Base-by-base conservation (phyloP, 2,888 invertebrate species). In the Lottia gigantea region DNA sequence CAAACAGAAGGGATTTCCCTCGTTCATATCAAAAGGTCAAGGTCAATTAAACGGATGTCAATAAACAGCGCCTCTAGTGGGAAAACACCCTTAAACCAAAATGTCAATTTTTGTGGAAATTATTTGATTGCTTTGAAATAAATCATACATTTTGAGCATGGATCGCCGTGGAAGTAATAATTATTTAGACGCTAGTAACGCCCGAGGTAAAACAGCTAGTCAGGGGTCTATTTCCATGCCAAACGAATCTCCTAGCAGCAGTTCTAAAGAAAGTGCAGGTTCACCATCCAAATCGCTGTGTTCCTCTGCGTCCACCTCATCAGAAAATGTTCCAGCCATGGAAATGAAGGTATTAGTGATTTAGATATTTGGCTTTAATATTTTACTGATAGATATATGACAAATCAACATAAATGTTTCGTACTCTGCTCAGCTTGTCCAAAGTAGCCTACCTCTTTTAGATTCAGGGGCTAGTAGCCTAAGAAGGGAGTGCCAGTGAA, bases 261-360 rank as follows among this genome's bases (percentile, higher is more conserved):
- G 80, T 55, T 79, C 80, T 25, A 80, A 82, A 66, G 81, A 77
- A 64, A 77, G 79, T 70, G 80, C 82, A 6, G 83, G 80, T 4
- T 86, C 86, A 1, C 84, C 84, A 23, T 85, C 86, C 12, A 85
- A 85, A 71, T 85, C 85, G 12, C 71, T 86, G 4, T 84, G 84
- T 74, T 87, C 87, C 1, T 86, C 87, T 26, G 80, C 84, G n/a
- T 87, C 87, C 7, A 83, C 86, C 1, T 87, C 87, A 0, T 85
- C 86, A 14, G 87, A 86, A 75, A 86, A 85, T 74, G 82, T 85
- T n/a, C 80, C 79, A 8, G 73, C 76, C 12, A 76, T 74, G 55
- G 78, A 80, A 67, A 68, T 74, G 61, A 76, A 74, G 71, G 78
- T 76, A 67, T 55, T 14, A 7, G 40, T 40, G 11, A 40, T 8